Evolutionary conservation across 2,888 invertebrate species (phyloP).

Genomic region (Rhingia rostrata): DNA sequence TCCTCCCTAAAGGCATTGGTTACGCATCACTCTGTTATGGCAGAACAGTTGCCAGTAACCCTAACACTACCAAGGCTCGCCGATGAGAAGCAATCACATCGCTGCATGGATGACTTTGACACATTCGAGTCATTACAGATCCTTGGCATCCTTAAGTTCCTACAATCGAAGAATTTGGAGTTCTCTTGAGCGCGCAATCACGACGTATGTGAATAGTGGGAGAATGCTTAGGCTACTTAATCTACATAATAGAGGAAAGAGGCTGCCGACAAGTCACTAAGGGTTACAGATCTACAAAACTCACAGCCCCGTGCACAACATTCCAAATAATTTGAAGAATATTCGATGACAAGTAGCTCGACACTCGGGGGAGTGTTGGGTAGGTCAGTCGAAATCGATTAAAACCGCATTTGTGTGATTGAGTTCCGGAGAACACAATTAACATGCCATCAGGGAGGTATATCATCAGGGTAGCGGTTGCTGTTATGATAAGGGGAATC

Average conservation of each 20-base stretch:
- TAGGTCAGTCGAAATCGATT: background rate
- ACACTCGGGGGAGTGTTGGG: background rate
- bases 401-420: background rate
- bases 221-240: conserved; percentile 42
- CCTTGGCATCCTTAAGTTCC: conserved; percentile 78
- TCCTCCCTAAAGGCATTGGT: conserved; percentile 94
- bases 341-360: background rate
- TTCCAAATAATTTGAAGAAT: conserved; percentile 47
- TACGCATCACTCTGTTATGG: conserved; percentile 98
- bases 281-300: conserved; percentile 14
- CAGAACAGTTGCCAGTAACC: conserved; percentile 96
- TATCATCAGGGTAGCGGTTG: no score
- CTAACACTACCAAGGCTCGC: conserved; percentile 88
- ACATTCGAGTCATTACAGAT: conserved; percentile 86
- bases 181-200: conserved; percentile 64
- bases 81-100: conserved; percentile 74
- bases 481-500: no score
- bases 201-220: conserved; percentile 3
- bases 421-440: background rate
- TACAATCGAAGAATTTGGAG: conserved; percentile 79
- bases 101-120: conserved; percentile 89
- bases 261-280: conserved; percentile 44
- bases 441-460: no score
- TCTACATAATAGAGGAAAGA: conserved; percentile 50
- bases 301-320: conserved; percentile 54